Base-by-base conservation (phyloP, 1,140 invertebrate species). In the Achatina immaculata region DNA sequence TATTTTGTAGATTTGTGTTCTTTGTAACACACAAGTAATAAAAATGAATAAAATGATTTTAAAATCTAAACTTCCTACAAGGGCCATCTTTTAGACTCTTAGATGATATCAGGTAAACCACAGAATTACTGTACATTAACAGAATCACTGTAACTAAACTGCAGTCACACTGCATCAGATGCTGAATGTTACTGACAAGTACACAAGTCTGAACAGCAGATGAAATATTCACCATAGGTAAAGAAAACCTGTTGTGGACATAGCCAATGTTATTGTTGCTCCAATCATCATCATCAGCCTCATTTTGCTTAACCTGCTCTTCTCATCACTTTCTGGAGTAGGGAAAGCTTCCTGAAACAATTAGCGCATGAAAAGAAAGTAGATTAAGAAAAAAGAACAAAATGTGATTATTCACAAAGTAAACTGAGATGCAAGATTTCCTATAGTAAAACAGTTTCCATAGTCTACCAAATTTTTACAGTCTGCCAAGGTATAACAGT, bases 321-420 rank as follows among this genome's bases (percentile, higher is more conserved):
- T 73, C 3, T 73, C 38, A 21, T 31, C 48, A 31, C 2, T 34
- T 31, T 28, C 28, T 4, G 71, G 71, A 1, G 42, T 31, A 28
- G 71, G 71, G 24, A 73, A 73, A 2, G 71, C n/a, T 3, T 73
- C 71, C 71, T 73, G 40, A n/a, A 48, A 36, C n/a, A 69, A 31
- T n/a, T n/a, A 28, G 31, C 19, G 31, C 9, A 31, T n/a, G 31
- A 14, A 51, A 51, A 51, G 24, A 14, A 14, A 51, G 48, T 51
- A 24, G 24, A 11, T 51, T 51, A 51, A 51, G 48, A 51, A 51
- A 51, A 51, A 51, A 51, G 24, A 51, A 11, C 11, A 11, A 24
- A 14, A 11, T 14, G 24, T 51, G 11, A 24, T 24, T 51, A 14
- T 14, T 51, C 48, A 24, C 48, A 51, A 51, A 51, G 48, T 14